Conservation (phyloP, 2,797 vertebrate species). For the Rachycentron canadum region DNA sequence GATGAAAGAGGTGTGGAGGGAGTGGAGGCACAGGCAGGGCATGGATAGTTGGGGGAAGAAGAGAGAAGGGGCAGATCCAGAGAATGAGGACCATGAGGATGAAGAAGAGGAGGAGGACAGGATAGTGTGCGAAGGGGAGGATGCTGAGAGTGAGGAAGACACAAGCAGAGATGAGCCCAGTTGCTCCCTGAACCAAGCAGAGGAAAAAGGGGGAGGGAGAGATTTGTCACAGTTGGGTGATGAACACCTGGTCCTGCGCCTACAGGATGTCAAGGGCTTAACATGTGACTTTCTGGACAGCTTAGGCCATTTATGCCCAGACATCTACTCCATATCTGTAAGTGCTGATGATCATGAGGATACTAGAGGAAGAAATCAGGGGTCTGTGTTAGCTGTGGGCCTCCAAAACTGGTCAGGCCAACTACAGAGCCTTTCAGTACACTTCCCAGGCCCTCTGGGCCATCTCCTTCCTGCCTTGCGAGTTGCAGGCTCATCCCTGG, state of each 20-base stretch:
- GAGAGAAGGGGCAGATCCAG: neutral
- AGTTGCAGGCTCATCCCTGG: constrained; percentile 74
- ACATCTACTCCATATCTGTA: constrained; percentile 67
- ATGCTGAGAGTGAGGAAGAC: constrained; percentile 57
- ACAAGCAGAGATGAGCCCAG: constrained; percentile 15
- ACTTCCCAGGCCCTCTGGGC: constrained; percentile 69
- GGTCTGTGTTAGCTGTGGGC: constrained; percentile 20
- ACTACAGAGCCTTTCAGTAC: constrained; percentile 80
- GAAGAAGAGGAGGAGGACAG: constrained; percentile 36
- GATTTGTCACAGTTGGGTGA: constrained; percentile 20
- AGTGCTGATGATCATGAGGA: constrained; percentile 52
- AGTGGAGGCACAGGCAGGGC: constrained; percentile 20
- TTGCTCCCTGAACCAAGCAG: constrained; percentile 16
- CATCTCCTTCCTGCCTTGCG: constrained; percentile 75
- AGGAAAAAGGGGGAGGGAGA: neutral
- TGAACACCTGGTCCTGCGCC: constrained; percentile 52
- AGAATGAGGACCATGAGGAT: constrained; percentile 17
- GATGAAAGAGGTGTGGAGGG: constrained; percentile 77
- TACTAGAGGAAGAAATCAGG: constrained; percentile 6
- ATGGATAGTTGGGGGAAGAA: neutral
- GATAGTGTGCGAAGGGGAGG: constrained; percentile 20
- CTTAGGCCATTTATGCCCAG: constrained; percentile 78
- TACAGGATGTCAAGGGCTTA: constrained; percentile 78
- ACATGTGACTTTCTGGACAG: constrained; percentile 71
- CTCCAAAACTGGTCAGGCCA: constrained; percentile 76